A percentile compares a stretch with the other conserved stretches of the same genome.
Conservation (phyloP, 2,113 vertebrate genomes). For the Dermatemys mawii region DNA sequence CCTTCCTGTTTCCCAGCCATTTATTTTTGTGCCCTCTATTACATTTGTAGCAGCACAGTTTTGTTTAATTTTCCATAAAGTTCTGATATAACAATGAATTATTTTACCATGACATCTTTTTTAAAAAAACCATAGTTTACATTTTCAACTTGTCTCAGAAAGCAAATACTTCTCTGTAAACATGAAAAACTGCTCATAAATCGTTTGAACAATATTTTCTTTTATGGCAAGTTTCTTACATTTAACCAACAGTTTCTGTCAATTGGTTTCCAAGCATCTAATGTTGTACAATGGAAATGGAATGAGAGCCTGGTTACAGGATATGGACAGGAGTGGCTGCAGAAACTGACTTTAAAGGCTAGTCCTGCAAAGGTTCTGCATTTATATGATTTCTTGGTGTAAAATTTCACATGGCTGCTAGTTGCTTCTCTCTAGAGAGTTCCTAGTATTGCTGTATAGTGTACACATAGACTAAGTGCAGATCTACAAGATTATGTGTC, state of each 20-base stretch:
- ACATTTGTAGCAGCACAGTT: conserved; percentile 47
- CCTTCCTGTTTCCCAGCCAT: neutral
- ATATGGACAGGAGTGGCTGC: neutral
- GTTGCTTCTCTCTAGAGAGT: neutral
- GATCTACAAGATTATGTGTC: neutral
- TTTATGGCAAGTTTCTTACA: neutral
- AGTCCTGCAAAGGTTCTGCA: neutral
- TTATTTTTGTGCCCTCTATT: conserved; percentile 43
- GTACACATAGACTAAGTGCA: neutral
- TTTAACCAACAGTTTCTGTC: neutral
- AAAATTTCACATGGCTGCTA: rapidly evolving
- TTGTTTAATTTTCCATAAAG: conserved; percentile 54
- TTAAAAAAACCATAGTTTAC: neutral
- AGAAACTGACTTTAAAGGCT: neutral
- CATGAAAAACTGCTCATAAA: conserved; percentile 20
- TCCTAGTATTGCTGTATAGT: neutral
- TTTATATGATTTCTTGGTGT: neutral
- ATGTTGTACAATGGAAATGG: neutral
- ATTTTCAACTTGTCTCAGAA: neutral
- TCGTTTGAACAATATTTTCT: neutral
- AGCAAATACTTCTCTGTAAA: conserved; percentile 9
- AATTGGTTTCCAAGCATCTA: neutral
- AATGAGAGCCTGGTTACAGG: neutral
- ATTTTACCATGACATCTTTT: neutral
- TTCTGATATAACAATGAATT: conserved; percentile 38